Conservation (phyloP, 1,140 invertebrate species). For the Drosophila mojavensis region DNA sequence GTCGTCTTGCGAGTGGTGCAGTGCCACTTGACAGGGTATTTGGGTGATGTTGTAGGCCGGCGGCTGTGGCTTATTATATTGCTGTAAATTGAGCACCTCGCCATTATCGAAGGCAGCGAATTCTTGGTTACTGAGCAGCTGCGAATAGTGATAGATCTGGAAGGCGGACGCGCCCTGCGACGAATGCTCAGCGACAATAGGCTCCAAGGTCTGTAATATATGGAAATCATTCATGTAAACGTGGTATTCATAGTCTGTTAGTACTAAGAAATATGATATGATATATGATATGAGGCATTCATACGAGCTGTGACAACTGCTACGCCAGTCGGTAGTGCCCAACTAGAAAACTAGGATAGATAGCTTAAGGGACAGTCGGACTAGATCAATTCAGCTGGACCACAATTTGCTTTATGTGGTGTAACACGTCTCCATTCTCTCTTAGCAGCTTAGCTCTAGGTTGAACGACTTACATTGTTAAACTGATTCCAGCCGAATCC, state of each 20-base stretch:
- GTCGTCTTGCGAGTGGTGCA: conserved; percentile 44
- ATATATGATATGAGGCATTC: too few species aligned
- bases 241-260: too few species aligned
- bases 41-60: conserved; percentile 44
- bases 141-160: conserved; percentile 54
- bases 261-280: too few species aligned
- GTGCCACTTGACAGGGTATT: conserved; percentile 25
- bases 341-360: too few species aligned
- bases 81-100: conserved; percentile 10
- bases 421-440: too few species aligned
- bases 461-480: conserved; percentile 25
- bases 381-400: too few species aligned
- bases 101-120: conserved; percentile 49
- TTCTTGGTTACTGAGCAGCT: conserved; percentile 2
- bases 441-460: too few species aligned
- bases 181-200: conserved; percentile 44
- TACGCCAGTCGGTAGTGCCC: too few species aligned
- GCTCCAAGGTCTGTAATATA: conserved; percentile 40
- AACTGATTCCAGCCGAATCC: conserved; percentile 53
- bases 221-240: too few species aligned
- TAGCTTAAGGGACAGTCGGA: too few species aligned
- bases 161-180: conserved; percentile 50
- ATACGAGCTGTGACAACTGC: too few species aligned
- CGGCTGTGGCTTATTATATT: background rate
- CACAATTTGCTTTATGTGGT: too few species aligned